Evolutionary conservation across 2,888 invertebrate species (phyloP).

Genomic region (Acholoe squamosa): DNA sequence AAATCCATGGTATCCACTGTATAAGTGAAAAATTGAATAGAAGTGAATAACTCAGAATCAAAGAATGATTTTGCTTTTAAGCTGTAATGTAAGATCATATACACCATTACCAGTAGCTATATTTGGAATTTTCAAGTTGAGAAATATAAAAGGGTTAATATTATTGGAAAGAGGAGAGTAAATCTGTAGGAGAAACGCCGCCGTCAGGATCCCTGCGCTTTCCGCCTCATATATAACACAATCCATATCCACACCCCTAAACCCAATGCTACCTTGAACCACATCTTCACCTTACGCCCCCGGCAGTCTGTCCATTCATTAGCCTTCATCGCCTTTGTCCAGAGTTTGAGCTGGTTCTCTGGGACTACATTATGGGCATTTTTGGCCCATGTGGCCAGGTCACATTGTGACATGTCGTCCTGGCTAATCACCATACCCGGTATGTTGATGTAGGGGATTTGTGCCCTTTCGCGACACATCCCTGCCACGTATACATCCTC

Average conservation of each 20-base stretch:
- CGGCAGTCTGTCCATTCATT: neutral
- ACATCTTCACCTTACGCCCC: neutral
- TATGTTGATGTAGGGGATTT: constrained; percentile 69
- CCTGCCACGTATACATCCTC: constrained; percentile 72
- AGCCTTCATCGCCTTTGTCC: constrained; percentile 62
- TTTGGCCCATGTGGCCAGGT: constrained; percentile 70
- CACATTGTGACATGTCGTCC: constrained; percentile 66
- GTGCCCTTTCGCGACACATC: constrained; percentile 67
- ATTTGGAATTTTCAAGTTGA: neutral
- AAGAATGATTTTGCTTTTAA: too few species aligned
- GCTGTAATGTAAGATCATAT: too few species aligned
- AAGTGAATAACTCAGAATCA: too few species aligned
- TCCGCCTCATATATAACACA: neutral
- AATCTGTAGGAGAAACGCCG: neutral
- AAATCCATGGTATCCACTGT: too few species aligned
- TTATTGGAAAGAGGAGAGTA: neutral
- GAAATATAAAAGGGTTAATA: neutral
- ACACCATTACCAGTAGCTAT: neutral
- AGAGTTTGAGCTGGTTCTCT: constrained; percentile 61
- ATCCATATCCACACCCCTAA: neutral
- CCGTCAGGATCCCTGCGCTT: constrained; percentile 13
- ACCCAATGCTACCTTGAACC: neutral
- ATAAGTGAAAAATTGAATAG: too few species aligned
- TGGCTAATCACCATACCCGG: constrained; percentile 66
- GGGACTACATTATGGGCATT: constrained; percentile 70